phyloP scores from a whole-genome alignment of 1,140 invertebrate species.

The Copidosoma floridanum region DNA sequence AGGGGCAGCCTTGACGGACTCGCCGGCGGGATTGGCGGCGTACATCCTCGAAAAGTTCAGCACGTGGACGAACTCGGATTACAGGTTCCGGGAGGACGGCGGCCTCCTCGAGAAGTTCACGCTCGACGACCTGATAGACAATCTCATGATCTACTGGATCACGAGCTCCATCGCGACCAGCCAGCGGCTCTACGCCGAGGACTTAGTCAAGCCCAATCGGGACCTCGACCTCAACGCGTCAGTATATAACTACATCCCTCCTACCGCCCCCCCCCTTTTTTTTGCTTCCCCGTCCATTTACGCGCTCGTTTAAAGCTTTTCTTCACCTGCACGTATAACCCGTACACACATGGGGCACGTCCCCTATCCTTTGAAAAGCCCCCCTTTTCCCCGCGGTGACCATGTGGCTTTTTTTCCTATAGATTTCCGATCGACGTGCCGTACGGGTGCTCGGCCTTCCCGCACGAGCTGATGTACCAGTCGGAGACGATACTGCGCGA shows the following conservation, averaged over 20 bases:
- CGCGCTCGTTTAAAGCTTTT: no score
- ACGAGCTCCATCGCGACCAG: slow-evolving; percentile 76
- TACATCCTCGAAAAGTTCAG: slow-evolving; percentile 88
- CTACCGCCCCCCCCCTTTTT: no score
- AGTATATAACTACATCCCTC: slow-evolving; percentile 23
- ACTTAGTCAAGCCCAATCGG: slow-evolving; percentile 49
- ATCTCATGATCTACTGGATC: slow-evolving; percentile 86
- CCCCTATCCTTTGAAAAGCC: no score
- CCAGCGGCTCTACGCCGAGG: slow-evolving; percentile 73
- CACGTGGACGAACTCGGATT: slow-evolving; percentile 68
- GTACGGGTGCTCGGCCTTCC: slow-evolving; percentile 65
- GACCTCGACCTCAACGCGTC: slow-evolving; percentile 56
- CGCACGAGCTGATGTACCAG: slow-evolving; percentile 62
- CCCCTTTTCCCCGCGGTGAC: no score
- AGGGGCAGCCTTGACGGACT: slow-evolving; percentile 65
- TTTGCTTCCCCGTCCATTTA: no score
- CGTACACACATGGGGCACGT: no score
- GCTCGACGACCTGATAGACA: slow-evolving; percentile 79
- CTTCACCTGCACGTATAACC: no score
- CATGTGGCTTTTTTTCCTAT: no score
- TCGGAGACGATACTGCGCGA: slow-evolving; percentile 62
- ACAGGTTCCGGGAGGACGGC: slow-evolving; percentile 65
- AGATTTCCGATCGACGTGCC: slow-evolving; percentile 65
- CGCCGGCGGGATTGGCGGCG: slow-evolving; percentile 74
- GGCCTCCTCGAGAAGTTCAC: slow-evolving; percentile 66